Conservation (phyloP, 35 echinoderm and acorn worm species). For the Hemicentrotus pulcherrimus region DNA sequence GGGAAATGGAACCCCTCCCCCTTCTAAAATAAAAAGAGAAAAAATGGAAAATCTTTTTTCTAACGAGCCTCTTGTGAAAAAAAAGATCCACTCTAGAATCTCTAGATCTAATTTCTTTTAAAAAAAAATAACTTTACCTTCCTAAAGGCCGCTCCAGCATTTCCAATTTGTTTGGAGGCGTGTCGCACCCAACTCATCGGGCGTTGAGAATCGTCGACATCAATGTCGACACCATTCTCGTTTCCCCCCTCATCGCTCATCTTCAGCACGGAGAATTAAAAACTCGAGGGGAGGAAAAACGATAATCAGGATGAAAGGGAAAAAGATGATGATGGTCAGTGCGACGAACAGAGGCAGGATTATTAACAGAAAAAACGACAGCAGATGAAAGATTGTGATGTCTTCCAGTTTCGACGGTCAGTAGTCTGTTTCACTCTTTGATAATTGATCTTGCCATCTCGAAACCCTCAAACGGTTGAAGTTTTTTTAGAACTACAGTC, state of each 20-base stretch:
- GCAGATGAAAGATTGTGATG: neutral
- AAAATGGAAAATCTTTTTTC: no score
- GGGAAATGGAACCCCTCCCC: no score
- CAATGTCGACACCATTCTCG: neutral
- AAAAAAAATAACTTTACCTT: slow-evolving; percentile 48
- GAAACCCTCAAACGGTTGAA: no score
- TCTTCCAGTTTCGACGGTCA: neutral
- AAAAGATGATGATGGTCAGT: neutral
- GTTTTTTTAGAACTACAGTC: no score
- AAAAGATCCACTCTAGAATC: no score
- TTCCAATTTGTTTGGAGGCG: slow-evolving; percentile 27
- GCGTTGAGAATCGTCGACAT: neutral
- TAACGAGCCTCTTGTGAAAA: no score
- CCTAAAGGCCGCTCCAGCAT: slow-evolving; percentile 47
- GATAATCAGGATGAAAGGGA: neutral
- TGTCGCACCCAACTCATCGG: slow-evolving; percentile 22
- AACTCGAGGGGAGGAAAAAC: neutral
- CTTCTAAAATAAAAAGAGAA: no score
- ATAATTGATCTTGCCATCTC: neutral
- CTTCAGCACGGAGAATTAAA: neutral
- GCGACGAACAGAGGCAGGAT: slow-evolving; percentile 25
- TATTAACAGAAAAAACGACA: neutral
- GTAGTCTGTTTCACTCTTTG: neutral
- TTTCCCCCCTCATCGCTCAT: neutral
- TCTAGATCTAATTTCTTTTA: neutral